Percentiles rank a stretch among this genome's conserved stretches.
Evolutionary conservation across 1,140 invertebrate genomes (phyloP).

Genomic region (Drosophila sechellia): DNA sequence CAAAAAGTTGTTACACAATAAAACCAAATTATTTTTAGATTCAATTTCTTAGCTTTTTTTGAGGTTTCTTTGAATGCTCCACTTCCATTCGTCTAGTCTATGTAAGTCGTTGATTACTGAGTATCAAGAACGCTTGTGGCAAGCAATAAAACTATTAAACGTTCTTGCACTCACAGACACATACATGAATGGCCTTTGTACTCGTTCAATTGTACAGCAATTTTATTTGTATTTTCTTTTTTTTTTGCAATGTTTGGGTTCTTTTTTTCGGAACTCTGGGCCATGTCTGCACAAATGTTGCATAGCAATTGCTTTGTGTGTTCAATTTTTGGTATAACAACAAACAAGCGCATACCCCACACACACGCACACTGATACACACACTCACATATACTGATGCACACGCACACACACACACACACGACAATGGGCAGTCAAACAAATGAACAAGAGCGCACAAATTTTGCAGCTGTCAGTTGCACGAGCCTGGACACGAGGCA

Average conservation of each 20-base stretch:
- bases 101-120: constrained; percentile 12
- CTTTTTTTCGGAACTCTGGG: constrained; percentile 42
- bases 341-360: constrained; percentile 50
- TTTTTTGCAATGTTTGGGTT: constrained; percentile 42
- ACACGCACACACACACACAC: constrained; percentile 10
- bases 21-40: too few relatives aligned
- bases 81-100: background rate
- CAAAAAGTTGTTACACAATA: too few relatives aligned
- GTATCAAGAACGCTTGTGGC: constrained; percentile 35
- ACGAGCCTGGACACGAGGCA: constrained; percentile 47
- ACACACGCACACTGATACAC: background rate
- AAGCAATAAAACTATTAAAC: constrained; percentile 71
- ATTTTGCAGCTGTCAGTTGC: constrained; percentile 77
- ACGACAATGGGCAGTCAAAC: constrained; percentile 55
- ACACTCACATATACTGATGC: background rate
- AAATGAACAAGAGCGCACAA: constrained; percentile 77
- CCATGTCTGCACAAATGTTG: constrained; percentile 80
- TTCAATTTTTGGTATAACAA: constrained; percentile 78
- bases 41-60: background rate
- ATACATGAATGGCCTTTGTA: constrained; percentile 28
- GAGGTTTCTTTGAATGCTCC: background rate
- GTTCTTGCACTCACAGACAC: constrained; percentile 12
- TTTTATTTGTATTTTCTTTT: constrained; percentile 67
- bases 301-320: constrained; percentile 81
- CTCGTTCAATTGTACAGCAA: constrained; percentile 65